A percentile compares a stretch with the other conserved stretches of the same genome.
These are phyloP conservation scores for Cynoglossus semilaevis DNA, from an alignment of 2,113 vertebrate genomes.

Conservation along the genomic window DNA sequence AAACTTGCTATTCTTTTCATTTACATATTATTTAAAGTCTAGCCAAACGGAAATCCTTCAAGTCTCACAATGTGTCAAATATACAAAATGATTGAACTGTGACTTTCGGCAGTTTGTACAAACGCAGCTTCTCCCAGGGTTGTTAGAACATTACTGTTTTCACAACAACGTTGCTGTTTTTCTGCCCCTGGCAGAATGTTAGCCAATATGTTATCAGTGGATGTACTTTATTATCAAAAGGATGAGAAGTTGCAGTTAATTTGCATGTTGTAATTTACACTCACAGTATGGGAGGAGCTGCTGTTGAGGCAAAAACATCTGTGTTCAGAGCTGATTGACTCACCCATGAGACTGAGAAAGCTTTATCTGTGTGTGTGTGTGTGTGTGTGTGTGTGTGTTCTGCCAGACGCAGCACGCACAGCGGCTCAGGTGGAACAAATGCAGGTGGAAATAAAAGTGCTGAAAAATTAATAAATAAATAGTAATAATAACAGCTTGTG, in stretches of 20 bases:
- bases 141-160: background rate
- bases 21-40: too few species aligned
- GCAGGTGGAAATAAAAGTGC: conserved; percentile 44
- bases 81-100: too few species aligned
- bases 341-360: conserved; percentile 65
- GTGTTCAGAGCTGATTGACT: conserved; percentile 68
- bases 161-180: background rate
- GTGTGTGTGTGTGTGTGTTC: conserved; percentile 30
- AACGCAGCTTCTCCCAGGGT: background rate
- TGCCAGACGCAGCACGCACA: conserved; percentile 37
- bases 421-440: conserved; percentile 50
- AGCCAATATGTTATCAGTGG: conserved; percentile 36
- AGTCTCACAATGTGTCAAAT: too few species aligned
- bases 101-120: background rate
- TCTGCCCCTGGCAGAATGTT: conserved; percentile 17
- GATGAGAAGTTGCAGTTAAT: conserved; percentile 64
- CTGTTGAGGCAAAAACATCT: conserved; percentile 70
- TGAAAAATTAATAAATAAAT: conserved; percentile 22
- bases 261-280: conserved; percentile 62
- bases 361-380: conserved; percentile 35
- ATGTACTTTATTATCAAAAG: conserved; percentile 47
- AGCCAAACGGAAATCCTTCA: too few species aligned
- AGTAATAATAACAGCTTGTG: background rate
- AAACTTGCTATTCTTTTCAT: too few species aligned
- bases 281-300: conserved; percentile 65